phyloP scores from a whole-genome alignment of 2,888 invertebrate species.

The Zygogramma bicolorata region DNA sequence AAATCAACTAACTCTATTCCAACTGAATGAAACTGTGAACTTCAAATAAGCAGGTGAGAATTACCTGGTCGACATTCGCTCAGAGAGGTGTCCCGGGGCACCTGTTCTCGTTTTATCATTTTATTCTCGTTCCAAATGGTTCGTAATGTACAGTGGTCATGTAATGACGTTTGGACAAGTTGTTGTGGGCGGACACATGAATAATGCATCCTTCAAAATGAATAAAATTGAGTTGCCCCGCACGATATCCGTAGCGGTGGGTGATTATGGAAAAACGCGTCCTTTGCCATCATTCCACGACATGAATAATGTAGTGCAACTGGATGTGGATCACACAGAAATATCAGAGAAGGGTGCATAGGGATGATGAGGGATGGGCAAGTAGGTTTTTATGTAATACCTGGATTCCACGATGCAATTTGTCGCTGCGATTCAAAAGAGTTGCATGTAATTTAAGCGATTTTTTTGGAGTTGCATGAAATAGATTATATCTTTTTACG shows the following conservation, averaged over 20 bases:
- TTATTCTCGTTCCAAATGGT: slow-evolving; percentile 19
- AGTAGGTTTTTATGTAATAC: no score
- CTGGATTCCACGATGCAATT: no score
- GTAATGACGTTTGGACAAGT: slow-evolving; percentile 42
- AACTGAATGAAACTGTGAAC: not conserved
- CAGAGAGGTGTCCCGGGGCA: slow-evolving; percentile 5
- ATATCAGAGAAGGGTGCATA: no score
- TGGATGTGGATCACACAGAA: no score
- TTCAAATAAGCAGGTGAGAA: slow-evolving; percentile 39
- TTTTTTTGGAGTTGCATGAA: no score
- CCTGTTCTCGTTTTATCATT: slow-evolving; percentile 34
- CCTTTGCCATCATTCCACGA: not conserved
- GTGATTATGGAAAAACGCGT: not conserved
- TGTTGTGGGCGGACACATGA: slow-evolving; percentile 39
- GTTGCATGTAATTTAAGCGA: no score
- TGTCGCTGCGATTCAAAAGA: no score
- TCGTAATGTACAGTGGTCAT: slow-evolving; percentile 32
- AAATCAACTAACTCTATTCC: no score
- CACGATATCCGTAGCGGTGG: slow-evolving; percentile 2
- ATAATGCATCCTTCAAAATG: slow-evolving; percentile 48
- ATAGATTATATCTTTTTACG: no score
- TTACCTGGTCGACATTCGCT: not conserved
- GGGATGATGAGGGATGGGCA: no score
- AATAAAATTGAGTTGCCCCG: slow-evolving; percentile 43
- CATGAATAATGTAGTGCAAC: not conserved